A percentile compares a stretch with the other conserved stretches of the same genome.
Evolutionary conservation across 2,113 vertebrate species (phyloP).

Genomic region (Murina feae): DNA sequence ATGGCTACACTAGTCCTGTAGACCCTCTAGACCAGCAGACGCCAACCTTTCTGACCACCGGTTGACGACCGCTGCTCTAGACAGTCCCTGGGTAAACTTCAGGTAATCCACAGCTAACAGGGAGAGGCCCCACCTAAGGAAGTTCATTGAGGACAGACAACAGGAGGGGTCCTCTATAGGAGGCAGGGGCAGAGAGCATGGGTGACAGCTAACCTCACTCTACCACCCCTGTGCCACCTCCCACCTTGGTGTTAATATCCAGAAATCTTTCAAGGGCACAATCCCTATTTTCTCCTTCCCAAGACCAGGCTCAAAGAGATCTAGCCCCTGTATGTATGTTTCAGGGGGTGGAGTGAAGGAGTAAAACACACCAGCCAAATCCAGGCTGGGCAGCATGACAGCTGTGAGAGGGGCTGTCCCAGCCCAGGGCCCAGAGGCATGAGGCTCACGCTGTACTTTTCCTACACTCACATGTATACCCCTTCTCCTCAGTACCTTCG

Average conservation of each 20-base stretch:
- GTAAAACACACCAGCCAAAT: conserved; percentile 57
- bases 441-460: conserved; percentile 20
- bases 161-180: not conserved
- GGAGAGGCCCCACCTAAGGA: not conserved
- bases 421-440: conserved; percentile 4
- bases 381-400: conserved; percentile 65
- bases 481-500: conserved; percentile 31
- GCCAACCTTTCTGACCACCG: no score
- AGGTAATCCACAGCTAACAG: not conserved
- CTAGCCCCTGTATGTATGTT: conserved; percentile 16
- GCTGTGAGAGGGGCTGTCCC: conserved; percentile 67
- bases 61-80: not conserved
- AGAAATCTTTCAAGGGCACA: conserved; percentile 52
- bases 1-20: not conserved
- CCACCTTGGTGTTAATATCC: not conserved
- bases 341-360: not conserved
- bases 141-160: not conserved
- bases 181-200: not conserved
- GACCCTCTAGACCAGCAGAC: not conserved
- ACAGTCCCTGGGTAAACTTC: not conserved
- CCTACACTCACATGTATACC: conserved; percentile 12
- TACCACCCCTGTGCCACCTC: not conserved
- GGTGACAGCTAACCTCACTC: conserved; percentile 25
- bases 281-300: not conserved
- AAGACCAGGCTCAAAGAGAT: conserved; percentile 6